A percentile compares a stretch with the other conserved stretches of the same genome.
These are phyloP conservation scores for Sarcophaga variegata DNA, from an alignment of 2,888 invertebrate genomes.

Conservation along the genomic window DNA sequence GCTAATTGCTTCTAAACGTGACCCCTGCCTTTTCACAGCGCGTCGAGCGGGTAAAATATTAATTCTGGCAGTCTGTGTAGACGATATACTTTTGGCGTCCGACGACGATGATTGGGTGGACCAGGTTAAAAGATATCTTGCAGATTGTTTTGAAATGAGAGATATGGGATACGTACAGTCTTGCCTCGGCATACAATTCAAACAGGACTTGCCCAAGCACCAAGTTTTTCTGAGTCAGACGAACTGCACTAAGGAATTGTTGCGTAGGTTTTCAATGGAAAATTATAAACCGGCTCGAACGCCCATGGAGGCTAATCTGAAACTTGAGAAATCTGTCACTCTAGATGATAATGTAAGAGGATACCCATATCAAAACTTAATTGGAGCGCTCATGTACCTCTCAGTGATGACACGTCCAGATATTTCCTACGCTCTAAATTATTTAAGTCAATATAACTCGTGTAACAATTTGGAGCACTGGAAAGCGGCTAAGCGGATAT, in stretches of 20 bases:
- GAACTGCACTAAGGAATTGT: constrained; percentile 44
- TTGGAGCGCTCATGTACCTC: too few relatives aligned
- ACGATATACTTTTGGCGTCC: constrained; percentile 67
- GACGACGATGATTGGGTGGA: neutral
- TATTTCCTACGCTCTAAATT: too few relatives aligned
- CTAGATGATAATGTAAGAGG: too few relatives aligned
- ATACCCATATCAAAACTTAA: too few relatives aligned
- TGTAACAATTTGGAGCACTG: too few relatives aligned
- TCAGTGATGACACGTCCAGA: too few relatives aligned
- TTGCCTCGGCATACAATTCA: constrained; percentile 54
- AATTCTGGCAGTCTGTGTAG: constrained; percentile 67
- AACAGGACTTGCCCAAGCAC: constrained; percentile 45
- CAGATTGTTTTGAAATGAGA: constrained; percentile 43
- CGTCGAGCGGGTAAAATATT: too few relatives aligned
- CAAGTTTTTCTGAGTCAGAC: constrained; percentile 26
- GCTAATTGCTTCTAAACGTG: constrained; percentile 49
- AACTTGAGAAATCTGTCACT: too few relatives aligned
- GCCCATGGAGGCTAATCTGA: too few relatives aligned
- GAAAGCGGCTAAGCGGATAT: too few relatives aligned
- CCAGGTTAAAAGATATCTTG: constrained; percentile 46
- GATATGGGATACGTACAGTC: neutral
- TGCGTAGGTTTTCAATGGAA: constrained; percentile 38
- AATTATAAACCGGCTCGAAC: too few relatives aligned
- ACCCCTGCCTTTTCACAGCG: constrained; percentile 1
- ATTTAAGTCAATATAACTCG: too few relatives aligned